Evolutionary conservation across 2,113 vertebrate species (phyloP), one percentile per base, ranked within the genome.

Genomic region (Pimephales promelas): DNA sequence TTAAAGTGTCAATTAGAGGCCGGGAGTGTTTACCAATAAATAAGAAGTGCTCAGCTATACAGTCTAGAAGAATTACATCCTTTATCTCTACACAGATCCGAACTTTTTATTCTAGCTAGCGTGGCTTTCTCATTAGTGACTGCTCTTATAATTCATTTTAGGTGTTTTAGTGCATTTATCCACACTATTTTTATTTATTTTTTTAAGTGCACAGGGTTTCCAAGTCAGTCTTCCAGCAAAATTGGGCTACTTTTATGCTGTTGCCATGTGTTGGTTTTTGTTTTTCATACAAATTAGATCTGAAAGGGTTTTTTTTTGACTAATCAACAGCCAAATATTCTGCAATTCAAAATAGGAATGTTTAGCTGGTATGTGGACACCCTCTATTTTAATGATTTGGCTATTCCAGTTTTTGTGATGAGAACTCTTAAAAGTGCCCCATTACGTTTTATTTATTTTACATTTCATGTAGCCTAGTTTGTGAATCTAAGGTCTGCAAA

Each of bases 1-100:
- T 88, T 80, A 79, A 80, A 79, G 66, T 84, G 82, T 85, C 82
- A 79, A 79, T 79, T 79, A 79, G 43, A 79, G 40, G 0, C 77
- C 59, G 14, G n/a, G 59, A 31, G 43, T 47, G 24, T 86, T 73
- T 75, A 40, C 52, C 62, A 71, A 68, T 62, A 66, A 86, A 84
- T 79, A 84, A 81, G 78, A 71, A 79, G 71, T 70, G 18, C 56
- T 57, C 40, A 61, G 34, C 56, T 74, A 40, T 9, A 54, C 54
- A 34, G 76, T 10, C 36, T 43, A 49, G 24, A 6, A 64, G 59
- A 64, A 79, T 49, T 40, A 36, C 52, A n/a, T 3, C 47, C 45
- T 28, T 73, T 10, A 18, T 26, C 40, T 62, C 36, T 47, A 22
- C 26, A 11, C 56, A 49, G 9, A 79, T 22, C 40, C 26, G 36